Conservation (phyloP, 2,113 vertebrate species). For the Neolamprologus brichardi region DNA sequence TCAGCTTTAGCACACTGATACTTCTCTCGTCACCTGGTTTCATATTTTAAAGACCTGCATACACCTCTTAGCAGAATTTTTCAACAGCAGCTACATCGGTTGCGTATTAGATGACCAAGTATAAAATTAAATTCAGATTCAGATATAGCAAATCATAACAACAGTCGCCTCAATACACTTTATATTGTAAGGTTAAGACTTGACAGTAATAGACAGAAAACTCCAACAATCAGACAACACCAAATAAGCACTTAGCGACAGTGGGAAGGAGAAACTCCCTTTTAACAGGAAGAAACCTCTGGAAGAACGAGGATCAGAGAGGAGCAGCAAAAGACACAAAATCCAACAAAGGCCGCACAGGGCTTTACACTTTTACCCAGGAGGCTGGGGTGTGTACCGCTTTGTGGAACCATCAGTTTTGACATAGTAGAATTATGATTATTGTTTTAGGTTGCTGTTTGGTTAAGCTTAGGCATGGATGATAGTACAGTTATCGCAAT, state of each 20-base stretch:
- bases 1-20: background rate
- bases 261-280: background rate
- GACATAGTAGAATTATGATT: background rate
- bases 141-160: background rate
- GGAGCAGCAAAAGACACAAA: background rate
- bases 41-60: background rate
- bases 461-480: background rate
- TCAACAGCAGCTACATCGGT: fast-evolving
- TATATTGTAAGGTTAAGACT: background rate
- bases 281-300: background rate
- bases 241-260: background rate
- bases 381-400: background rate
- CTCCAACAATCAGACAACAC: background rate
- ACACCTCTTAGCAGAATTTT: background rate
- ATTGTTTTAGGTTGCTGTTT: background rate
- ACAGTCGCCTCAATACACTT: background rate
- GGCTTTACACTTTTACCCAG: background rate
- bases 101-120: fast-evolving
- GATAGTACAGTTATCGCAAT: background rate
- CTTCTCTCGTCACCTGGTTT: background rate
- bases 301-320: background rate
- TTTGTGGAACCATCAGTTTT: background rate
- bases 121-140: background rate
- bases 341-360: background rate
- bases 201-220: fast-evolving